Evolutionary conservation across 2,797 vertebrate genomes (phyloP), one percentile per base, ranked within the genome.

Genomic region (Schizothorax lantsangensis): DNA sequence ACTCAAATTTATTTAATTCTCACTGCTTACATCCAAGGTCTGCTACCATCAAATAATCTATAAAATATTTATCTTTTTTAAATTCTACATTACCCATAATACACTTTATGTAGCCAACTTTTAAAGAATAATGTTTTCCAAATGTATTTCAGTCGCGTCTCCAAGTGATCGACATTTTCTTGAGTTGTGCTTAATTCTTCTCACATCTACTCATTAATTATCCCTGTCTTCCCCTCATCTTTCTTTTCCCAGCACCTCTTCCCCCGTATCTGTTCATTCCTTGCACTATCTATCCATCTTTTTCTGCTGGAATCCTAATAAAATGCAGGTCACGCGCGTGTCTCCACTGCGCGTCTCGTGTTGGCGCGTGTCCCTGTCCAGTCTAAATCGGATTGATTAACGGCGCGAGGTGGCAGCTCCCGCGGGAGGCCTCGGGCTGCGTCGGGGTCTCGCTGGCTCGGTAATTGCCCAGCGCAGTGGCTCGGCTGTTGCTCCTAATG

Each of bases 381-480:
- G 90, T 91, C 94, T 95, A 95, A 95, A 96, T 95, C 94, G 92
- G 94, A 95, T 95, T 95, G 95, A 96, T 96, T 96, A 96, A 95
- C 92, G 92, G 93, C 86, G 52, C 87, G 91, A 92, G 93, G 91
- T 94, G 93, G 93, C 92, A 92, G 91, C 92, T 94, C 94, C 95
- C 94, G 90, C 89, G 94, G 95, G 94, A 91, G 91, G 86, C 87
- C 87, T 81, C 81, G 91, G 88, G 75, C 77, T 89, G 91, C 84
- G 92, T 90, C 91, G 93, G 92, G 84, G 91, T 90, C 91, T 93
- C 89, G 92, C 90, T 90, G 90, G 91, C 91, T 88, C 88, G 72
- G 92, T 95, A 96, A 95, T 96, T 95, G 95, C 93, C 92, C 92
- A 91, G 91, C 80, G 91, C 92, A 92, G 91, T 91, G 90, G 91